phyloP scores from a whole-genome alignment of 2,888 invertebrate genomes.

The Escarpia spicata region DNA sequence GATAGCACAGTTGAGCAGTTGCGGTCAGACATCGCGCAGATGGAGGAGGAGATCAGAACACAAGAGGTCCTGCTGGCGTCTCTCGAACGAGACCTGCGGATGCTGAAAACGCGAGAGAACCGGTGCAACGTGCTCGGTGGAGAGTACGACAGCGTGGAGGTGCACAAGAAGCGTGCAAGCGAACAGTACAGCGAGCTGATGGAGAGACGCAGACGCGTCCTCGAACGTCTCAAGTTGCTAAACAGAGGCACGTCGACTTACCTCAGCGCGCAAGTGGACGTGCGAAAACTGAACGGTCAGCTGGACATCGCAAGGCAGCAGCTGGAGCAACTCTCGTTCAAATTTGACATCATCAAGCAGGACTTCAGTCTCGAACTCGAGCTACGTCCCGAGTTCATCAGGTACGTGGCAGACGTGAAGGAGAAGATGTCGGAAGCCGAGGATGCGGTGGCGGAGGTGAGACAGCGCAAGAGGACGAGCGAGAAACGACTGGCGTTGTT shows the following conservation, averaged over 20 bases:
- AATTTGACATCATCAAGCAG: conserved; percentile 49
- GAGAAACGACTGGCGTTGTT: conserved; percentile 48
- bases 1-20: conserved; percentile 7
- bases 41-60: conserved; percentile 27
- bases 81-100: conserved; percentile 21
- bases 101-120: conserved; percentile 17
- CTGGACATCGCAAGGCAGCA: conserved; percentile 42
- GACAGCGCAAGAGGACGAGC: conserved; percentile 36
- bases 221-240: conserved; percentile 34
- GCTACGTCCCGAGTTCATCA: conserved; percentile 54
- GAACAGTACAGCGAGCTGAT: conserved; percentile 40
- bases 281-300: conserved; percentile 33
- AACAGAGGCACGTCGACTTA: background rate
- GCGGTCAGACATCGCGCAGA: conserved; percentile 13
- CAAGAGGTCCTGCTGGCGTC: background rate
- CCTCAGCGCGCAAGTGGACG: conserved; percentile 24
- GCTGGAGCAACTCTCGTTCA: conserved; percentile 51
- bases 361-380: conserved; percentile 55
- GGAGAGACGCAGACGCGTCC: conserved; percentile 36
- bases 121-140: background rate
- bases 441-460: conserved; percentile 35
- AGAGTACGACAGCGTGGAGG: conserved; percentile 24
- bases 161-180: conserved; percentile 29
- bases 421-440: conserved; percentile 46
- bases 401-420: conserved; percentile 50